These are phyloP conservation scores for Graptemys geographica DNA, from an alignment of 2,797 vertebrate genomes.

Conservation along the genomic window DNA sequence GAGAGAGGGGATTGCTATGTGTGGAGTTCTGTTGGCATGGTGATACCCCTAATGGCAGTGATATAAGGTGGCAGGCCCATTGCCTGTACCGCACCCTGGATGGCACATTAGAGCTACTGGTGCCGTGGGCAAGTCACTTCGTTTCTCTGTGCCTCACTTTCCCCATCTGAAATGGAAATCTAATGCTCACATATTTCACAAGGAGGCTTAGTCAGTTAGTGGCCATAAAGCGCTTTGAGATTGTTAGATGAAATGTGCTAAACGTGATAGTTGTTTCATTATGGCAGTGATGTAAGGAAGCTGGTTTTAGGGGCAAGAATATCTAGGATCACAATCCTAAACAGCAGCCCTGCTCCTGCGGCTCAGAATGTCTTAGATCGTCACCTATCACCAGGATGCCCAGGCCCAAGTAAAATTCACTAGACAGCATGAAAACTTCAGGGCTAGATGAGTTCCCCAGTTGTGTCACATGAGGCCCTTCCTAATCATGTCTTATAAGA, in stretches of 20 bases:
- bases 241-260: not conserved
- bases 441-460: not conserved
- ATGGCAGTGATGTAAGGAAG: not conserved
- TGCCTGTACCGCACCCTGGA: not conserved
- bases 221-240: not conserved
- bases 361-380: not conserved
- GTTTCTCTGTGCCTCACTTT: not conserved
- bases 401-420: not conserved
- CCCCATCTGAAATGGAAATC: not conserved
- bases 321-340: not conserved
- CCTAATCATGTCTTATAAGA: not conserved
- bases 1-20: fast-evolving
- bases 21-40: not conserved
- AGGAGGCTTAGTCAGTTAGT: not conserved
- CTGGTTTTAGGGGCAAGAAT: not conserved
- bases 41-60: not conserved
- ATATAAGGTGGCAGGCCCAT: not conserved
- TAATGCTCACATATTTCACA: not conserved
- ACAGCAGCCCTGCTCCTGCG: not conserved
- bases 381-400: not conserved
- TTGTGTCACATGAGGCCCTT: fast-evolving
- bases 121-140: not conserved
- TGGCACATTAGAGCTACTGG: not conserved
- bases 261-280: not conserved
- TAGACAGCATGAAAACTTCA: fast-evolving